Percentiles rank a stretch among this genome's conserved stretches.
These are phyloP conservation scores for Bungarus multicinctus DNA, from an alignment of 2,113 vertebrate species.

Conservation along the genomic window DNA sequence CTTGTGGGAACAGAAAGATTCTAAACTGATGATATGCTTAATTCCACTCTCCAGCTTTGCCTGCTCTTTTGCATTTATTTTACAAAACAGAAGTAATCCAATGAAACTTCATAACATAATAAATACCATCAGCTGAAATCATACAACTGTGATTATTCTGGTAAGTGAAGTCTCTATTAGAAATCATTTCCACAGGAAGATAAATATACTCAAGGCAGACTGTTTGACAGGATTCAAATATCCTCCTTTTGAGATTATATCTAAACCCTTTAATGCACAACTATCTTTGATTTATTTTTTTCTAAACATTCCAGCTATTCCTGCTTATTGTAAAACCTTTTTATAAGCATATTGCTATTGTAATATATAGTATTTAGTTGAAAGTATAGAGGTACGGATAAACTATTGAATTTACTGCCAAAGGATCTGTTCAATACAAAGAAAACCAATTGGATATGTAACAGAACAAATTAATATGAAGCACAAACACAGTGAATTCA, in stretches of 20 bases:
- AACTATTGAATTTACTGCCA: not conserved
- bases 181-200: not conserved
- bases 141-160: not conserved
- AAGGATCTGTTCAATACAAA: not conserved
- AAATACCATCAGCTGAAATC: not conserved
- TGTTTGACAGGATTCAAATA: not conserved
- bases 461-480: not conserved
- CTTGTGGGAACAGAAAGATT: not conserved
- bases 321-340: not conserved
- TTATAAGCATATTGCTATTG: not conserved
- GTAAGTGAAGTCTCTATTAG: not conserved
- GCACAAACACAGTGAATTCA: not conserved
- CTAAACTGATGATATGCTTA: not conserved
- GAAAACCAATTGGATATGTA: not conserved
- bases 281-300: not conserved
- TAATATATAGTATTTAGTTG: not conserved
- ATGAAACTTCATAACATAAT: not conserved
- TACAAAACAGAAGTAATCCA: not conserved
- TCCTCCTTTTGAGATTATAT: not conserved
- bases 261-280: not conserved
- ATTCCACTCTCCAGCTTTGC: not conserved
- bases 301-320: not conserved
- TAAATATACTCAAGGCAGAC: not conserved
- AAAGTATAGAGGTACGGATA: not conserved
- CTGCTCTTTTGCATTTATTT: not conserved